Evolutionary conservation across 2,888 invertebrate genomes (phyloP).

Genomic region (Eucera pruinosa): DNA sequence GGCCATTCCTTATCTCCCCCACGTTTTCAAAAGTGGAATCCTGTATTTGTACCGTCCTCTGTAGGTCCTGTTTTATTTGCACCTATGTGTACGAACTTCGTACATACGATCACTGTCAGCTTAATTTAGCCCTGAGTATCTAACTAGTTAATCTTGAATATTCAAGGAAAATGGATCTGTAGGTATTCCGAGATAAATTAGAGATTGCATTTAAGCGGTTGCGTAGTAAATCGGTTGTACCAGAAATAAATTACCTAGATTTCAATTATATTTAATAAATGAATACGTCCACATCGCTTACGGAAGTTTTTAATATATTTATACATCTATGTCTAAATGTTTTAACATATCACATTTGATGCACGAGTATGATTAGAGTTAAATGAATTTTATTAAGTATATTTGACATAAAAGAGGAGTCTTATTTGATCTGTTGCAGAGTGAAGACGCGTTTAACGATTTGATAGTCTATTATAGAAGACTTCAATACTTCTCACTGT

Average conservation of each 20-base stretch:
- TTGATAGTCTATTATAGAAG: too few species aligned
- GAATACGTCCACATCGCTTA: background rate
- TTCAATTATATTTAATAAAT: background rate
- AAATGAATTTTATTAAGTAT: too few species aligned
- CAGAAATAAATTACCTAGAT: background rate
- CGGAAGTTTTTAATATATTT: too few species aligned
- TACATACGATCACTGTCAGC: background rate
- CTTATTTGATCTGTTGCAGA: too few species aligned
- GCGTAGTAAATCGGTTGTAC: background rate
- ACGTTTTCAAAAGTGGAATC: background rate
- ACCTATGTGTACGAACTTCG: background rate
- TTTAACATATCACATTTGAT: too few species aligned
- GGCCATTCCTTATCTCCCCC: background rate
- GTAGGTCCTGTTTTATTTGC: background rate
- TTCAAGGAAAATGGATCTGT: background rate
- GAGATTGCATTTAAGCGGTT: background rate
- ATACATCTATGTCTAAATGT: too few species aligned
- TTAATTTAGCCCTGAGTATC: constrained; percentile 4
- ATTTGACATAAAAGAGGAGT: too few species aligned
- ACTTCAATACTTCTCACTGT: too few species aligned
- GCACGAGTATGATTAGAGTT: too few species aligned
- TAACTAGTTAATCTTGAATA: background rate
- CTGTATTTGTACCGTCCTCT: background rate
- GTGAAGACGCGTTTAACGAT: too few species aligned
- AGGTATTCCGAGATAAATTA: background rate